Base-by-base conservation (phyloP, 1,140 invertebrate genomes). In the Theocolax elegans region DNA sequence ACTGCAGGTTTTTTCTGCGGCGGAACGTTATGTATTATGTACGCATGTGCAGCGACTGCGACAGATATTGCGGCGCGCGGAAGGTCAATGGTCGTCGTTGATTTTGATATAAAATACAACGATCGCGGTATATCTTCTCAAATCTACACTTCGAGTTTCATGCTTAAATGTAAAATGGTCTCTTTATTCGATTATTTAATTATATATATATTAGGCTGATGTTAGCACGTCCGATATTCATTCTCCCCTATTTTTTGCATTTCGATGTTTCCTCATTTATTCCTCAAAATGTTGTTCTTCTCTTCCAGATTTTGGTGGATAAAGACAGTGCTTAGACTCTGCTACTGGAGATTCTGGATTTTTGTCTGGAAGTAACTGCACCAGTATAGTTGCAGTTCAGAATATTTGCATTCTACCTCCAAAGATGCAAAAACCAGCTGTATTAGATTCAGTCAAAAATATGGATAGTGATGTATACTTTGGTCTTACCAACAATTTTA, bases 391-490 rank as follows among this genome's bases (percentile, higher is more conserved):
- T 46, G 40, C 42, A 63, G 44, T 31, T 63, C 60, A n/a, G 44
- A 49, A 9, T 27, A n/a, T 2, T 49, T 23, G 0, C 31, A 31
- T 25, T 48, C 42, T 15, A 48, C 49, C 15, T 48, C 19, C 8
- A 27, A 48, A 12, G 44, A 49, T 25, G 35, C 10, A 7, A 15
- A n/a, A 49, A 10, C 17, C 42, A 21, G 27, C n/a, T 12, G 8
- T n/a, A 15, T 4, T 27, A 8, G 13, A 60, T 15, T 27, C 25
- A 21, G 13, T n/a, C 2, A 49, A 23, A 21, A 9, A 15, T 8
- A 60, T 60, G 58, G 87, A 89, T 71, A 87, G 86, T 75, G 86
- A 87, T 56, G 81, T 90, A 10, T 87, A 89, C 72, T 72, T 87
- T 4, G 81, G 82, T 7, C 76, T 89, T 15, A 83, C 85, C 21